These are phyloP conservation scores for Patiria pectinifera DNA, from an alignment of 53 echinoderm and acorn worm species.

Conservation along the genomic window DNA sequence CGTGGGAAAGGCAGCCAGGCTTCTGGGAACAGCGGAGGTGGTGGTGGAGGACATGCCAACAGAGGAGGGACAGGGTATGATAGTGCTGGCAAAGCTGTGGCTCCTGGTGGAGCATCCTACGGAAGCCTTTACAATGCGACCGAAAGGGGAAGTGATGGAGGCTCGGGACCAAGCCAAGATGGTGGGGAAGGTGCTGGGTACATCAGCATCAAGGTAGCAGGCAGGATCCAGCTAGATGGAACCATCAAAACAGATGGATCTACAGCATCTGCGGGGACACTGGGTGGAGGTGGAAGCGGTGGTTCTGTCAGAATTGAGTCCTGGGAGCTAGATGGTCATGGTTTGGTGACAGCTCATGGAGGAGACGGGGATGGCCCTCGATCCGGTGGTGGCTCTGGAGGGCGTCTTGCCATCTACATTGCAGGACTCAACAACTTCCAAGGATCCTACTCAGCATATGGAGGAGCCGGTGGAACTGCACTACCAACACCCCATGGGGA, in stretches of 20 bases:
- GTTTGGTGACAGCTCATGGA: conserved; percentile 82
- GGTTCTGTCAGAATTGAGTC: conserved; percentile 71
- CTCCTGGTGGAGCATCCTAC: conserved; percentile 73
- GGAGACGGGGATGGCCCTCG: conserved; percentile 74
- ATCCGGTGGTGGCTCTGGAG: conserved; percentile 93
- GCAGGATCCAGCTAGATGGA: conserved; percentile 81
- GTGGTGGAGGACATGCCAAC: conserved; percentile 88
- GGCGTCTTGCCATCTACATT: conserved; percentile 77
- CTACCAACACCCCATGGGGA: conserved; percentile 77
- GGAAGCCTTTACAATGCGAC: conserved; percentile 80
- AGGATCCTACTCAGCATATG: conserved; percentile 70
- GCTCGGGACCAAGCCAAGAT: conserved; percentile 48
- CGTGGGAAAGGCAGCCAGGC: conserved; percentile 64
- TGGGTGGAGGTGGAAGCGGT: conserved; percentile 88
- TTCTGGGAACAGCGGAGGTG: conserved; percentile 71
- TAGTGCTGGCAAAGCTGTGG: conserved; percentile 48
- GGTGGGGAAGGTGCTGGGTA: conserved; percentile 83
- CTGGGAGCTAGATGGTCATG: conserved; percentile 84
- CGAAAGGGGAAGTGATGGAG: conserved; percentile 85
- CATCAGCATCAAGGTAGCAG: conserved; percentile 69
- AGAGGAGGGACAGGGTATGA: conserved; percentile 77
- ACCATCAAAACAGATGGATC: conserved; percentile 78
- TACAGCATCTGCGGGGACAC: conserved; percentile 49
- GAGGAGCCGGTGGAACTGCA: conserved; percentile 72
- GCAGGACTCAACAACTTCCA: conserved; percentile 74